Conservation (phyloP, 2,888 invertebrate genomes). For the Muschampia plurimacula region DNA sequence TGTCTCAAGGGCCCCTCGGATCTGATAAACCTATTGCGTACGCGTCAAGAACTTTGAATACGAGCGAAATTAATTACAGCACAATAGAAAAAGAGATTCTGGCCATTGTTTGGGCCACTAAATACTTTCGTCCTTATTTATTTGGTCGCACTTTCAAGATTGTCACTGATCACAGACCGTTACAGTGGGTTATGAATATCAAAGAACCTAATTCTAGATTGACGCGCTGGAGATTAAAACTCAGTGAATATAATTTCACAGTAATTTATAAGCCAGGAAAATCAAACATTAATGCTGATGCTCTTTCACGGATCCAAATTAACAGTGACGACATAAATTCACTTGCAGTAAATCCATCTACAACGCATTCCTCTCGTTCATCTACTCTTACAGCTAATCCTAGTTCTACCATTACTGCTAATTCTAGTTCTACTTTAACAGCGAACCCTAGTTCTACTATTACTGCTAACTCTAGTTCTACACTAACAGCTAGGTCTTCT, state of each 20-base stretch:
- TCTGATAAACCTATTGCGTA: slow-evolving; percentile 46
- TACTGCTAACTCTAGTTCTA: neutral
- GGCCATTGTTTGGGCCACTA: neutral
- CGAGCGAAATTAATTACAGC: neutral
- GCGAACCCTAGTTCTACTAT: too few species aligned
- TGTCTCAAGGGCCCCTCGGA: slow-evolving; percentile 41
- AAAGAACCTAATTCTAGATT: slow-evolving; percentile 32
- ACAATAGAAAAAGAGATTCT: too few species aligned
- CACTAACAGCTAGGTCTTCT: neutral
- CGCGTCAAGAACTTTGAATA: neutral
- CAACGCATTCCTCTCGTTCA: neutral
- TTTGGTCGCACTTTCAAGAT: slow-evolving; percentile 40
- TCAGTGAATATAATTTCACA: too few species aligned
- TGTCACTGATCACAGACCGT: neutral
- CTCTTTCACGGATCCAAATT: slow-evolving; percentile 9
- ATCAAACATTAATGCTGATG: slow-evolving; percentile 12
- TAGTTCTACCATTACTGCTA: too few species aligned
- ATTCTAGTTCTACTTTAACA: too few species aligned
- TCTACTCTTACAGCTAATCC: neutral
- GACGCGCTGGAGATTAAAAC: too few species aligned
- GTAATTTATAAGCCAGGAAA: neutral
- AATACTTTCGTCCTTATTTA: slow-evolving; percentile 2
- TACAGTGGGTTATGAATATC: slow-evolving; percentile 31
- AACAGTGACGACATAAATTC: neutral
- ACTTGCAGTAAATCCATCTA: neutral